Evolutionary conservation across 2,797 vertebrate genomes (phyloP).

Genomic region (Furcifer pardalis): DNA sequence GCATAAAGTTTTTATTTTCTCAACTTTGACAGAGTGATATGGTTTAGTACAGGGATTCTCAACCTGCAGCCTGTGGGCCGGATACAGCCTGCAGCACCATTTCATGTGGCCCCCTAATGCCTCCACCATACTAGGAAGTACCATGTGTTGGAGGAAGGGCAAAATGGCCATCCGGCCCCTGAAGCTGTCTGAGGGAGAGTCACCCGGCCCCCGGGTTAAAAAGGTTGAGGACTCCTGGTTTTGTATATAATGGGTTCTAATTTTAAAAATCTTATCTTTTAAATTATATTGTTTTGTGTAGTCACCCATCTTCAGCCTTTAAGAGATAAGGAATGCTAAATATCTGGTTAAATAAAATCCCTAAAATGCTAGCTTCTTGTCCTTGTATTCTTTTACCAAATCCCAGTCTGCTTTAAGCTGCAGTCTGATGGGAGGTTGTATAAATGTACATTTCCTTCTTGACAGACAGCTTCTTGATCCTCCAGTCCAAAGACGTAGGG

Average conservation of each 20-base stretch:
- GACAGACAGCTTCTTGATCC: not conserved
- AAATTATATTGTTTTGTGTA: not conserved
- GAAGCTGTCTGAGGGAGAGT: too few relatives aligned
- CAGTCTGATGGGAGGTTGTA: not conserved
- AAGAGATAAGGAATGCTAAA: not conserved
- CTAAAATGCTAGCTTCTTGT: not conserved
- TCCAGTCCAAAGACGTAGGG: not conserved
- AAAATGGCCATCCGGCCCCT: too few relatives aligned
- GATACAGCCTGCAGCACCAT: too few relatives aligned
- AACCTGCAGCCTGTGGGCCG: too few relatives aligned
- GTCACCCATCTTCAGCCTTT: not conserved
- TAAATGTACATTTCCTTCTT: not conserved
- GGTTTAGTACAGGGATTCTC: not conserved
- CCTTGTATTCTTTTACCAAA: not conserved
- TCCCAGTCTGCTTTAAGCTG: not conserved
- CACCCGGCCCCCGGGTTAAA: too few relatives aligned
- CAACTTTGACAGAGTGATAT: not conserved
- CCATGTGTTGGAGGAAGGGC: too few relatives aligned
- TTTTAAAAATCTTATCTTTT: constrained; percentile 3
- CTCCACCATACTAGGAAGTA: too few relatives aligned
- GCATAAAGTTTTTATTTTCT: not conserved
- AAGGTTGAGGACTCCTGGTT: too few relatives aligned
- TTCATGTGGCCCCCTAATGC: too few relatives aligned
- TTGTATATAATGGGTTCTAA: too few relatives aligned
- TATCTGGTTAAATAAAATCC: not conserved